Evolutionary conservation across 2,888 invertebrate genomes (phyloP).

Genomic region (Poecilobothrus nobilitatus): DNA sequence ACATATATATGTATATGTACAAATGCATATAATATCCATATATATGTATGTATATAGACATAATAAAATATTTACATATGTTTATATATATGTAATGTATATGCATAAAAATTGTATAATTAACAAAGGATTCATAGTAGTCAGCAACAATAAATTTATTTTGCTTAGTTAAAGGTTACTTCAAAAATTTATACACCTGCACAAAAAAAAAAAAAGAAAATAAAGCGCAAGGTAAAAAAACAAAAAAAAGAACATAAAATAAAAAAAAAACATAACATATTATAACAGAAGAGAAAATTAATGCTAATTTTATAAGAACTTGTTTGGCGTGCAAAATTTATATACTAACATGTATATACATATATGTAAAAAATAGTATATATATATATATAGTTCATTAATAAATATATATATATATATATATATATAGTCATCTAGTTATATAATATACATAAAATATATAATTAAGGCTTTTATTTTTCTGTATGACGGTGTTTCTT

Average conservation of each 20-base stretch:
- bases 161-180: slow-evolving; percentile 1
- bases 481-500: background rate
- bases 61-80: too few relatives aligned
- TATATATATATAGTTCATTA: background rate
- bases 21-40: too few relatives aligned
- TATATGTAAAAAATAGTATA: background rate
- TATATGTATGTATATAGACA: background rate
- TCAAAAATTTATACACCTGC: background rate
- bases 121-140: slow-evolving; percentile 4
- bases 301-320: slow-evolving; percentile 4
- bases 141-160: background rate
- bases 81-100: background rate
- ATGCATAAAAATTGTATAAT: background rate
- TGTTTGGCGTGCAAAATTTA: background rate
- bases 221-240: background rate
- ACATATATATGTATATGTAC: background rate
- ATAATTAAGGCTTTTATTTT: background rate
- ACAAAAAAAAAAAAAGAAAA: background rate
- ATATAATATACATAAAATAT: background rate
- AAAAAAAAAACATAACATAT: background rate
- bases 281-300: slow-evolving; percentile 1
- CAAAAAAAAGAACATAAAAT: too few relatives aligned
- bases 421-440: too few relatives aligned
- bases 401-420: background rate
- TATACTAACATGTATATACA: background rate